These are phyloP conservation scores for Molossus molossus DNA, from an alignment of 2,797 vertebrate genomes.

Conservation along the genomic window DNA sequence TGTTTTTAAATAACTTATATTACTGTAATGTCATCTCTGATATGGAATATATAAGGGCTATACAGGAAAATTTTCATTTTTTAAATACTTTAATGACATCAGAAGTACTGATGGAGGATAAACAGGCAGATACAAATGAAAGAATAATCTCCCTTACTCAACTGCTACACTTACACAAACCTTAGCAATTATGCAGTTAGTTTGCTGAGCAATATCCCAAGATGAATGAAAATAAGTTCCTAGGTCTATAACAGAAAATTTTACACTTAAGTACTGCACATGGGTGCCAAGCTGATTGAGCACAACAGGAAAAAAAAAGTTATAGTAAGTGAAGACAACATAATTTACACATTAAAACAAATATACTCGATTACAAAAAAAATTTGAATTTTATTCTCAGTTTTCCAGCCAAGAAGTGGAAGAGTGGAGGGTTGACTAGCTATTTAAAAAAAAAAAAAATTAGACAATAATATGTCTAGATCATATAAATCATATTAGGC, in stretches of 20 bases:
- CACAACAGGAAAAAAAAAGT: neutral
- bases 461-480: neutral
- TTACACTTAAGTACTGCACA: neutral
- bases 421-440: neutral
- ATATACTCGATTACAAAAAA: neutral
- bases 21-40: neutral
- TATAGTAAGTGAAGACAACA: neutral
- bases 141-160: neutral
- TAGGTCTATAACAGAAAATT: neutral
- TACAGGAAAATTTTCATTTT: neutral
- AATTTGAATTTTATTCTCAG: constrained; percentile 37
- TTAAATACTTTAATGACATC: neutral
- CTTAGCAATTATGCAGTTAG: neutral
- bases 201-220: constrained; percentile 1
- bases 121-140: neutral
- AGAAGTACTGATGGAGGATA: neutral
- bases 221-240: neutral
- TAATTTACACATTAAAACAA: constrained; percentile 17
- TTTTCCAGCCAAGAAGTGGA: neutral
- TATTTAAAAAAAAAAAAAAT: neutral
- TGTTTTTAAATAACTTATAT: constrained; percentile 43
- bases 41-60: neutral
- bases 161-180: neutral
- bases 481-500: constrained; percentile 2
- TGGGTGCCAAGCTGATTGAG: neutral